Conservation (phyloP, 30 jellyfish, hydroid and myxozoan species). For the Clytia hemisphaerica region DNA sequence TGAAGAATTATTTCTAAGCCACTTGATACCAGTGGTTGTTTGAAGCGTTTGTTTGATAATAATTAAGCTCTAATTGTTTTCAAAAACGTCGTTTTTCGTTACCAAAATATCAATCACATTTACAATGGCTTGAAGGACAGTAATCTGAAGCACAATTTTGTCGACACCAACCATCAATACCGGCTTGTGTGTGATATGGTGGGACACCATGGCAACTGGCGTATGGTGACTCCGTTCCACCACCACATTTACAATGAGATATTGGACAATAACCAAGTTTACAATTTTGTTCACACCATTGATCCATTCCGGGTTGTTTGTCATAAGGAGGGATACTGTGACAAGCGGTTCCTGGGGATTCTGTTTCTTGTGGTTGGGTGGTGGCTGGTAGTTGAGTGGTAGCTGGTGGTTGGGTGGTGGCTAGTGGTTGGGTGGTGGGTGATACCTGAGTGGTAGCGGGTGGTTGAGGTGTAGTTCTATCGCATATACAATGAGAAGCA, state of each 20-base stretch:
- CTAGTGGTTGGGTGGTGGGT: constrained; percentile 39
- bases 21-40: no score
- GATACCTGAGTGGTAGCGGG: background rate
- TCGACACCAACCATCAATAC: constrained; percentile 63
- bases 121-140: constrained; percentile 56
- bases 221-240: background rate
- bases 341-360: constrained; percentile 47
- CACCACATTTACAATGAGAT: constrained; percentile 23
- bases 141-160: constrained; percentile 63
- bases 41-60: no score
- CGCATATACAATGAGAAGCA: background rate
- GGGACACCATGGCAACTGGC: constrained; percentile 44
- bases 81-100: no score
- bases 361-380: no score
- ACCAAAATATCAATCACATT: no score
- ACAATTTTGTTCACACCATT: constrained; percentile 67
- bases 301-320: constrained; percentile 44
- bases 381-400: no score
- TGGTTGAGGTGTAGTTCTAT: no score
- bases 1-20: no score
- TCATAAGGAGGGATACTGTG: constrained; percentile 39
- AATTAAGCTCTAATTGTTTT: no score
- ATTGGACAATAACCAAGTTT: constrained; percentile 74
- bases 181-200: constrained; percentile 32
- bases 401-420: constrained; percentile 35